Base-by-base conservation (phyloP, 2,113 vertebrate genomes). In the Capreolus pygargus region DNA sequence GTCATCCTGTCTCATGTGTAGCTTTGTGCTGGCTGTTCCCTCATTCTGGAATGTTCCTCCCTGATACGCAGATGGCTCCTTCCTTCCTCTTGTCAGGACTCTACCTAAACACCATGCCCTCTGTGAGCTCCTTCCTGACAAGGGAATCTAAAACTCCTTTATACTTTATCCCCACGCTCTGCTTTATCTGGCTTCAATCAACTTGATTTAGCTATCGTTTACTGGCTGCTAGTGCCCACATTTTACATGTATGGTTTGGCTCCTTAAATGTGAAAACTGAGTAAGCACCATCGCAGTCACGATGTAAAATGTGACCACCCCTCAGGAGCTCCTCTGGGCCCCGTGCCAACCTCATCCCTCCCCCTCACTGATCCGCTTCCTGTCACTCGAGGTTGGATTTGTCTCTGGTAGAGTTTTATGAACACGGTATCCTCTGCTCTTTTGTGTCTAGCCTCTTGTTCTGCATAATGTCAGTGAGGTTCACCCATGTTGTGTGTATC, bases 301-400 rank as follows among this genome's bases (percentile, higher is more conserved):
- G 52, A 8, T 11, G 1, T 6, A 84, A 50, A 78, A 7, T 8
- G 1, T 8, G 7, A 33, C 64, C n/a, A 54, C 43, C 4, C 1
- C 87, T n/a, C 30, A 1, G 4, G 36, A 47, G 76, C 28, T 70
- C 52, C 30, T 1, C 33, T 61, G 3, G 21, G n/a, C n/a, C n/a
- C 16, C 16, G 0, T 0, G 5, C 23, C 83, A 8, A 1, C 54
- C n/a, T 19, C 15, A 28, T 55, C 52, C 27, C 10, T 5, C 1
- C 39, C 64, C 0, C 14, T 0, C 16, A 14, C 43, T 45, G 61
- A 23, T 1, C 67, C 14, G 16, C 54, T 43, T 74, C 50, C 81
- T 21, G 6, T 23, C 33, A 2, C 79, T 21, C 0, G 23, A 45
- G 6, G 15, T 21, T 13, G 2, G 30, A 2, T 52, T 12, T 12